phyloP scores from a whole-genome alignment of 2,888 invertebrate species.

The Drosophila stalkeri region DNA sequence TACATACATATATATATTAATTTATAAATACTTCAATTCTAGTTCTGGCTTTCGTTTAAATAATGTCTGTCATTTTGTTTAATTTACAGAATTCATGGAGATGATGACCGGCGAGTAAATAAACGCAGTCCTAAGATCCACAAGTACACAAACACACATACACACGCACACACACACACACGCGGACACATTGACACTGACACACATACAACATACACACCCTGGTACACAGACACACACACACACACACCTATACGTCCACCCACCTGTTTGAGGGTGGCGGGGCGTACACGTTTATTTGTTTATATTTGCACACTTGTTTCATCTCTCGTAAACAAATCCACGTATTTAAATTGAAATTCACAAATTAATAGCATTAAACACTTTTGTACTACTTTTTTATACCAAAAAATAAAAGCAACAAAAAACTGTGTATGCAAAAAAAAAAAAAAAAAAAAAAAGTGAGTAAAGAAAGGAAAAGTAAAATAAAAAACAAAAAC shows the following conservation, averaged over 20 bases:
- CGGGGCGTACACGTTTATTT: constrained; percentile 55
- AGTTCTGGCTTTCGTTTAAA: constrained; percentile 40
- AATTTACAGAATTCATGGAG: constrained; percentile 95
- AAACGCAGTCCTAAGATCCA: constrained; percentile 52
- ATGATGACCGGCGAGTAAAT: constrained; percentile 97
- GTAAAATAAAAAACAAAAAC: constrained; percentile 21
- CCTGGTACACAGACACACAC: constrained; percentile 15
- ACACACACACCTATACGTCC: constrained; percentile 2
- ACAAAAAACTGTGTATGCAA: constrained; percentile 67
- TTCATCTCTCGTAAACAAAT: constrained; percentile 72
- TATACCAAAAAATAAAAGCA: constrained; percentile 61
- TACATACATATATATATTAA: constrained; percentile 45
- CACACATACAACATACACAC: constrained; percentile 14
- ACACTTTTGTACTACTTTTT: constrained; percentile 74
- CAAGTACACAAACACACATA: constrained; percentile 22
- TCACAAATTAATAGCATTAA: constrained; percentile 63
- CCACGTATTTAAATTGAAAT: constrained; percentile 66
- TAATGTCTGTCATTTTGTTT: constrained; percentile 78
- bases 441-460: constrained; percentile 40
- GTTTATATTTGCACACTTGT: constrained; percentile 74
- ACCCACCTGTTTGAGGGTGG: constrained; percentile 61
- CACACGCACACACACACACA: constrained; percentile 7
- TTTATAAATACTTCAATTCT: constrained; percentile 45
- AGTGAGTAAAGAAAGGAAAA: constrained; percentile 21
- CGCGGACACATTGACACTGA: constrained; percentile 4